These are phyloP conservation scores for Diceros bicornis DNA, from an alignment of 2,797 vertebrate genomes.

Conservation along the genomic window DNA sequence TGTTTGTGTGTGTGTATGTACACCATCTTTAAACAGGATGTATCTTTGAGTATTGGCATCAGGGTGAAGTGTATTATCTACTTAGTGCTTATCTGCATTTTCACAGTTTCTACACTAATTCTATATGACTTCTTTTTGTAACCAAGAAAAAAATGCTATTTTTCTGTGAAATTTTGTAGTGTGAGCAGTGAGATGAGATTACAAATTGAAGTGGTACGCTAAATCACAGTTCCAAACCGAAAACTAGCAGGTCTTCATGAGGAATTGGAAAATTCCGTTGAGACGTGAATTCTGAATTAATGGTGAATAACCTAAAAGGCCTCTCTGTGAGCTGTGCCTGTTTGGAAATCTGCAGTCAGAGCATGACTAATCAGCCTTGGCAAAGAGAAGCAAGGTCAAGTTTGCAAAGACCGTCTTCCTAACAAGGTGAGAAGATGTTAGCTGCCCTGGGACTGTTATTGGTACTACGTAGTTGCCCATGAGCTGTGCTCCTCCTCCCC, in stretches of 20 bases:
- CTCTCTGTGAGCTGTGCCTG: neutral
- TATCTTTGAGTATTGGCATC: neutral
- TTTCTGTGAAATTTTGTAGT: neutral
- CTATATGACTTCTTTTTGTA: neutral
- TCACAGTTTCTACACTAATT: neutral
- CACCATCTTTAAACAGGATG: neutral
- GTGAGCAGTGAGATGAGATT: neutral
- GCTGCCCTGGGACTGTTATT: no score
- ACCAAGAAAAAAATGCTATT: neutral
- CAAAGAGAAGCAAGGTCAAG: neutral
- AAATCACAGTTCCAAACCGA: neutral
- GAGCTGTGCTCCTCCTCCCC: accelerated
- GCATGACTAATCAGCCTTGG: neutral
- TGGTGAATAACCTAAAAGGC: neutral
- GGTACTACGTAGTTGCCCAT: accelerated
- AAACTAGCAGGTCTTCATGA: slow-evolving; percentile 1
- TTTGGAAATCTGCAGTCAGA: neutral
- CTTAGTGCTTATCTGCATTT: neutral
- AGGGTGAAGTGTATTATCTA: neutral
- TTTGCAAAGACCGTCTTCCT: neutral
- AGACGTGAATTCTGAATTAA: slow-evolving; percentile 6
- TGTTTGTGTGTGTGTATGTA: neutral
- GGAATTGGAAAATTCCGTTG: slow-evolving; percentile 10
- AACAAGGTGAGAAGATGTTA: neutral
- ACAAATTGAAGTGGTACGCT: neutral